Percentiles rank a stretch among this genome's conserved stretches.
Evolutionary conservation across 1,140 invertebrate genomes (phyloP).

Genomic region (Tachypleus tridentatus): DNA sequence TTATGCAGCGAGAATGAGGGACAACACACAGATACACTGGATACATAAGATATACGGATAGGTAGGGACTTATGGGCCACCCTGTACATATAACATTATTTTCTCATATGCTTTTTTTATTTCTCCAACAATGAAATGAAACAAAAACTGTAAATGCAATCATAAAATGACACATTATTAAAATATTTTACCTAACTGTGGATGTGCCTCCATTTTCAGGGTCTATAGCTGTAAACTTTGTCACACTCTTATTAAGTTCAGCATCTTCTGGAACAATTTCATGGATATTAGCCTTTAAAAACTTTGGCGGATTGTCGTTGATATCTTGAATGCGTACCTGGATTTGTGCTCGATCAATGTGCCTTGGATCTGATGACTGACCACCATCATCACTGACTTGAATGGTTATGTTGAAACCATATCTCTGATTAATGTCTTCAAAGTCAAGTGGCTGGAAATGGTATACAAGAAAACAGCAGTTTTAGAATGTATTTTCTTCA

Average conservation of each 20-base stretch:
- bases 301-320: constrained; percentile 90
- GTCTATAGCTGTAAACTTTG: constrained; percentile 87
- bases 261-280: constrained; percentile 82
- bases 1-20: no score
- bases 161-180: not conserved
- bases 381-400: constrained; percentile 52
- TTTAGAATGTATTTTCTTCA: no score
- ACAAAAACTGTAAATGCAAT: not conserved
- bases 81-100: no score
- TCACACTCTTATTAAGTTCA: constrained; percentile 71
- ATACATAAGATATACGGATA: no score
- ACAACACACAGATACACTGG: no score
- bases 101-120: no score
- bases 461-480: no score
- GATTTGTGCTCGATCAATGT: constrained; percentile 89
- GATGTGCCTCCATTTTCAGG: constrained; percentile 57
- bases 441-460: constrained; percentile 32
- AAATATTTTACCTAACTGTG: constrained; percentile 24
- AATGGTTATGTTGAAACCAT: constrained; percentile 35
- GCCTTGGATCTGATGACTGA: constrained; percentile 88
- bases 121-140: not conserved
- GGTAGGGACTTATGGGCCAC: no score
- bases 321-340: constrained; percentile 84
- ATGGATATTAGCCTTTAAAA: constrained; percentile 82
- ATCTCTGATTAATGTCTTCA: constrained; percentile 33